Percentiles rank a stretch among this genome's conserved stretches.
Conservation (phyloP, 2,888 invertebrate genomes). For the Andrena hattorfiana region DNA sequence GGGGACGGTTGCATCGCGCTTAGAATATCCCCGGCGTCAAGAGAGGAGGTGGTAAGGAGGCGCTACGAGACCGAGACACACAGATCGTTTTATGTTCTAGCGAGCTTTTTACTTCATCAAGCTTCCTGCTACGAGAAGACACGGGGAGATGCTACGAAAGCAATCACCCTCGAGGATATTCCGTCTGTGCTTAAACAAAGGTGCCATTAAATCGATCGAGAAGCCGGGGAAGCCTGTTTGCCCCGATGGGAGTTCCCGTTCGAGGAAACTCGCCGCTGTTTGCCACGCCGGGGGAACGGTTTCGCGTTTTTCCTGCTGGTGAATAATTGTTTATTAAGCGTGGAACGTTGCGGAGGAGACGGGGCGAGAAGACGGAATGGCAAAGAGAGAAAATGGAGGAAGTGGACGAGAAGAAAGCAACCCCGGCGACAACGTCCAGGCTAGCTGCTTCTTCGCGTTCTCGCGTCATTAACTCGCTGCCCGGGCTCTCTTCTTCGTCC, state of each 20-base stretch:
- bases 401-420: constrained; percentile 27
- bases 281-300: neutral
- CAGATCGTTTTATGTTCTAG: too few relatives aligned
- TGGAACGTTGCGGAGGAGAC: neutral
- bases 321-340: neutral
- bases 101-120: too few relatives aligned
- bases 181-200: too few relatives aligned
- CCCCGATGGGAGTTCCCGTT: neutral
- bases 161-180: too few relatives aligned
- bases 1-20: neutral
- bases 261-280: neutral
- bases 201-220: too few relatives aligned
- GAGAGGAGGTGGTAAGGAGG: too few relatives aligned
- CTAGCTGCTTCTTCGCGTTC: constrained; percentile 62
- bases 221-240: neutral
- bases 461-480: constrained; percentile 58
- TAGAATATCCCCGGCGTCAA: neutral
- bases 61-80: too few relatives aligned
- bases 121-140: too few relatives aligned
- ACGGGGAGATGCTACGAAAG: too few relatives aligned
- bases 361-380: constrained; percentile 18
- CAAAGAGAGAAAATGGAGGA: constrained; percentile 29
- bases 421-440: constrained; percentile 43
- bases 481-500: constrained; percentile 12
- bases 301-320: neutral